A percentile compares a stretch with the other conserved stretches of the same genome.
These are phyloP conservation scores for Ceuthmochares aereus DNA, from an alignment of 2,113 vertebrate species.

Conservation along the genomic window DNA sequence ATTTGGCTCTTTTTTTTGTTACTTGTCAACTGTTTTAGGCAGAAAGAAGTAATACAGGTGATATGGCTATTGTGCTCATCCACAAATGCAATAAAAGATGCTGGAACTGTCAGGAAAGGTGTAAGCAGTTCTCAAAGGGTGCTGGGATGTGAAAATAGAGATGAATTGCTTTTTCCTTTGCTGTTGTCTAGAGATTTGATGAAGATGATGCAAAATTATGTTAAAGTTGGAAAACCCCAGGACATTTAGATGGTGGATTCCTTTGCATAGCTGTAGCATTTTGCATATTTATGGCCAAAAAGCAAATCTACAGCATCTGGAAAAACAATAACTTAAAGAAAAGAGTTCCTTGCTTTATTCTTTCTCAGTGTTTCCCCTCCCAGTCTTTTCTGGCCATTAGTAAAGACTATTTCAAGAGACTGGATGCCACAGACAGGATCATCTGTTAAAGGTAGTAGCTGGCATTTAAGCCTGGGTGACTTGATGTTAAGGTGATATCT, in stretches of 20 bases:
- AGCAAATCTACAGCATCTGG: background rate
- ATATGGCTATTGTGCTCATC: background rate
- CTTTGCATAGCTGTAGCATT: background rate
- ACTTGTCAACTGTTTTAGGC: background rate
- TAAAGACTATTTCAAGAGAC: background rate
- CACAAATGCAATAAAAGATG: background rate
- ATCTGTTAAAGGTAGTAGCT: conserved; percentile 21
- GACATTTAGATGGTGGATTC: background rate
- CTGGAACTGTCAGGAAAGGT: background rate
- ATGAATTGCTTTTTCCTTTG: background rate
- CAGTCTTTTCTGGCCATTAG: background rate
- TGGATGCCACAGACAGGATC: background rate
- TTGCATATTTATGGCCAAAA: background rate
- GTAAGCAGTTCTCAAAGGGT: background rate
- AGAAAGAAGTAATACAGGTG: background rate
- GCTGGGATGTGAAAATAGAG: background rate
- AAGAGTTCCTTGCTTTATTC: background rate
- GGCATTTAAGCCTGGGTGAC: background rate
- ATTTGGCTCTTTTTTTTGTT: rapidly evolving
- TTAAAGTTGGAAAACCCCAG: background rate
- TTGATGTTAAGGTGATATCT: background rate
- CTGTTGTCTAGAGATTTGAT: background rate
- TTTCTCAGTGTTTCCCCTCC: background rate
- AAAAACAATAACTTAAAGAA: background rate
- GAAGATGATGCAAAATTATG: no score